Evolutionary conservation across 2,888 invertebrate species (phyloP).

Genomic region (Zygaena filipendulae): DNA sequence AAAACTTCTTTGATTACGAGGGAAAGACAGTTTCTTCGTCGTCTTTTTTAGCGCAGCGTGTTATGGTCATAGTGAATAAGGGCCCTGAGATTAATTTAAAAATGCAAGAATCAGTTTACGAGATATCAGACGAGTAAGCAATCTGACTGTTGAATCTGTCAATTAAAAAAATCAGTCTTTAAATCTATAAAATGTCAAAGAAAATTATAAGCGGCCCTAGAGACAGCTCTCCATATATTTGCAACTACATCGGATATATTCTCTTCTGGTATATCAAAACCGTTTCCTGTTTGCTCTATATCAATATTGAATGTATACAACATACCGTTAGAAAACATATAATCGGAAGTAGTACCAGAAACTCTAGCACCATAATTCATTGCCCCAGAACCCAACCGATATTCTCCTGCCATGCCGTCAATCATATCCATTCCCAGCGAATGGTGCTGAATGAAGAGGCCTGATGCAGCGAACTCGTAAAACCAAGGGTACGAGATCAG

Average conservation of each 20-base stretch:
- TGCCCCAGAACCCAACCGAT: slow-evolving; percentile 33
- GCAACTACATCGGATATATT: slow-evolving; percentile 31
- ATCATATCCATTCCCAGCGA: slow-evolving; percentile 36
- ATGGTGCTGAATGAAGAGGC: slow-evolving; percentile 39
- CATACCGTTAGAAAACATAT: slow-evolving; percentile 27
- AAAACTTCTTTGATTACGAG: too few relatives aligned
- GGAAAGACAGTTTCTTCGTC: too few relatives aligned
- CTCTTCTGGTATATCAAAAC: slow-evolving; percentile 33
- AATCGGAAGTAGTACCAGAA: slow-evolving; percentile 48
- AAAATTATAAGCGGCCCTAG: slow-evolving; percentile 27
- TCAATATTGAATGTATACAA: slow-evolving; percentile 40
- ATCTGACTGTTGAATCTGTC: too few relatives aligned
- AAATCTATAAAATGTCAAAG: slow-evolving; percentile 12
- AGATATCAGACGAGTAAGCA: too few relatives aligned
- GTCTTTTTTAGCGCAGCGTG: too few relatives aligned
- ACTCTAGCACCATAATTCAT: slow-evolving; percentile 33
- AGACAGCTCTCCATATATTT: slow-evolving; percentile 40
- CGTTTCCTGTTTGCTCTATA: slow-evolving; percentile 28
- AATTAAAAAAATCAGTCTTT: background rate
- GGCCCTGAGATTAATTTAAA: too few relatives aligned
- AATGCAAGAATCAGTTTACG: too few relatives aligned
- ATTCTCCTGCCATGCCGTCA: slow-evolving; percentile 25
- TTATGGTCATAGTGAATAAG: too few relatives aligned
- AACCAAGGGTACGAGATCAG: slow-evolving; percentile 77
- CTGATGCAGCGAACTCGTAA: slow-evolving; percentile 57